Percentiles rank a stretch among this genome's conserved stretches.
Conservation (phyloP, 2,888 invertebrate species). For the Ferdinandea cuprea region DNA sequence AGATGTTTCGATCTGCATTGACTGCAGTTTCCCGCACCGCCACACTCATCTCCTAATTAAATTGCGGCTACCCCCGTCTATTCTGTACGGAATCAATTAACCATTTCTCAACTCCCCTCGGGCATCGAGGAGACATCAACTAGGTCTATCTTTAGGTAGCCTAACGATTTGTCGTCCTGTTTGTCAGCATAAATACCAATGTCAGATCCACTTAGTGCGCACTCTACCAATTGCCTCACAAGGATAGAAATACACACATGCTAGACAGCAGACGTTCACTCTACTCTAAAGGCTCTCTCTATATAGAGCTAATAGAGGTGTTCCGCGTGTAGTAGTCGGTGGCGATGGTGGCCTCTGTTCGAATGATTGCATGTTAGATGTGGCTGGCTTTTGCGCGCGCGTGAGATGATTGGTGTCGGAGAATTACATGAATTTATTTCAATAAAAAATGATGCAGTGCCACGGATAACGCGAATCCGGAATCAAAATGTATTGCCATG, state of each 20-base stretch:
- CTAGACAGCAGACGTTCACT: constrained; percentile 8
- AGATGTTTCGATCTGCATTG: constrained; percentile 42
- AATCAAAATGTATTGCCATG: constrained; percentile 37
- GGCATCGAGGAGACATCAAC: constrained; percentile 2
- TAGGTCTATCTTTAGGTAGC: constrained; percentile 40
- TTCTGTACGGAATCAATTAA: constrained; percentile 59
- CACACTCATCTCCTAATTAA: constrained; percentile 30
- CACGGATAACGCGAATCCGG: constrained; percentile 51
- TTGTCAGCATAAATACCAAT: constrained; percentile 75
- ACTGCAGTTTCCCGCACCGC: neutral
- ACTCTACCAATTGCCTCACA: constrained; percentile 37
- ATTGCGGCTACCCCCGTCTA: constrained; percentile 19
- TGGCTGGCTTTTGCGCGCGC: constrained; percentile 53
- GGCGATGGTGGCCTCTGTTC: constrained; percentile 56
- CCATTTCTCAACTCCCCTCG: constrained; percentile 24
- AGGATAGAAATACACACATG: constrained; percentile 4
- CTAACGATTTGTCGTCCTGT: constrained; percentile 73
- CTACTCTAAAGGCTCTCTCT: constrained; percentile 12
- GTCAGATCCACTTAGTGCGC: constrained; percentile 72
- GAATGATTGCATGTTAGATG: constrained; percentile 70
- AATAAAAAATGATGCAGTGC: constrained; percentile 72
- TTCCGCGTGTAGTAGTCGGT: constrained; percentile 55
- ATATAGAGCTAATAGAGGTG: constrained; percentile 61
- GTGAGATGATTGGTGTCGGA: constrained; percentile 70
- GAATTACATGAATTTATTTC: constrained; percentile 75